Evolutionary conservation across 1,140 invertebrate genomes (phyloP).

Genomic region (Dendrolimus punctatus): DNA sequence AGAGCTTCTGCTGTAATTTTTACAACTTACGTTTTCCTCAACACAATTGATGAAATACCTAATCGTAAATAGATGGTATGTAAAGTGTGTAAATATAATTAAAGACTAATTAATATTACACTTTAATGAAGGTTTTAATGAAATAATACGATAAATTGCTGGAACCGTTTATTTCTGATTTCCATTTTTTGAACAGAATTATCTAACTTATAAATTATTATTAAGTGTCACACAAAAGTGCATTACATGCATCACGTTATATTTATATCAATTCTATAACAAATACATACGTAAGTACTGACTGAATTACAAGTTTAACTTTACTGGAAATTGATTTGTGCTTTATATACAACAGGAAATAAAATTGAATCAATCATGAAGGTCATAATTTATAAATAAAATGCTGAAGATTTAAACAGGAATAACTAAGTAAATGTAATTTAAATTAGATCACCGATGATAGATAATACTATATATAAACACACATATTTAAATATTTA

Average conservation of each 20-base stretch:
- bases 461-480: no score
- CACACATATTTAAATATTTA: no score
- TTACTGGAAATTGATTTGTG: conserved; percentile 38
- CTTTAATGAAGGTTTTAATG: neutral
- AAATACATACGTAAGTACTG: conserved; percentile 40
- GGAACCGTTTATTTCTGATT: conserved; percentile 49
- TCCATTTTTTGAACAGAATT: conserved; percentile 57
- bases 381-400: neutral
- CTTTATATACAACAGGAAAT: conserved; percentile 30
- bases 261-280: conserved; percentile 39
- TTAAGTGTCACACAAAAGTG: conserved; percentile 48
- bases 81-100: no score
- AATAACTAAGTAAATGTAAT: no score
- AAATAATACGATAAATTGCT: conserved; percentile 32
- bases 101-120: no score
- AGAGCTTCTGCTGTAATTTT: no score
- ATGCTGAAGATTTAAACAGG: neutral
- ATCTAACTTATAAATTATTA: conserved; percentile 46
- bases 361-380: conserved; percentile 27
- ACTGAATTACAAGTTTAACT: conserved; percentile 39
- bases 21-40: no score
- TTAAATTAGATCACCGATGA: no score
- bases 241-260: conserved; percentile 53
- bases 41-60: no score
- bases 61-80: no score